Percentiles rank a stretch among this genome's conserved stretches.
These are phyloP conservation scores for Acrobasis repandana DNA, from an alignment of 2,888 invertebrate species.

Conservation along the genomic window DNA sequence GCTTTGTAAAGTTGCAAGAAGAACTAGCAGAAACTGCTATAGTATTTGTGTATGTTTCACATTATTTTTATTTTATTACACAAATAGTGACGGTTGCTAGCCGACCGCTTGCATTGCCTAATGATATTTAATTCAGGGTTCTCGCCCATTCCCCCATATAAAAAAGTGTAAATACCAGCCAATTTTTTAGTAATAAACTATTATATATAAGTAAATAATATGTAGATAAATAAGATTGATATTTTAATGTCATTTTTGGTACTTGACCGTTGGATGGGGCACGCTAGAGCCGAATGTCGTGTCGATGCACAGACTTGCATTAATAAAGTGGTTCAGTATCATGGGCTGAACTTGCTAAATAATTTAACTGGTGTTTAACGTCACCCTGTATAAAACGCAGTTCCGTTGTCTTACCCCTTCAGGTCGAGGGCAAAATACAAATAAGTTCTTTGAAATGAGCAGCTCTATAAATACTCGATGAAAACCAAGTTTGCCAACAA, in stretches of 20 bases:
- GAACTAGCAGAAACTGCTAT: not conserved
- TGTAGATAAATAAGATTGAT: no score
- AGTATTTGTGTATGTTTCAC: not conserved
- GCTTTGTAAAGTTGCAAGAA: not conserved
- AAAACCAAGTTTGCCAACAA: constrained; percentile 16
- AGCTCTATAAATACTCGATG: constrained; percentile 14
- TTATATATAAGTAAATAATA: no score
- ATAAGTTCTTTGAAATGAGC: constrained; percentile 16
- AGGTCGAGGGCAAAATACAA: constrained; percentile 9
- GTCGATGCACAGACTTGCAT: constrained; percentile 69
- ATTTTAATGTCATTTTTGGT: constrained; percentile 25
- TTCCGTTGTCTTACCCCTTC: not conserved
- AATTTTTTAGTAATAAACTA: no score
- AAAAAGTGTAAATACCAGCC: no score
- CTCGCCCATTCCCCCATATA: no score
- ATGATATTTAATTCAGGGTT: no score
- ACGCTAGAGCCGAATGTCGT: constrained; percentile 55
- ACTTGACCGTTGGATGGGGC: constrained; percentile 26
- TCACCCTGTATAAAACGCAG: not conserved
- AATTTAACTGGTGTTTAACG: no score
- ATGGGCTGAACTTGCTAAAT: no score
- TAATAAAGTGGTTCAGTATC: no score
- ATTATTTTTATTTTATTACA: no score
- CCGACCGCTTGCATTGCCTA: no score
- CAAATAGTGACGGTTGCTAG: no score